Percentiles rank a stretch among this genome's conserved stretches.
These are phyloP conservation scores for Nanger granti DNA, from an alignment of 2,113 vertebrate genomes.

Conservation along the genomic window DNA sequence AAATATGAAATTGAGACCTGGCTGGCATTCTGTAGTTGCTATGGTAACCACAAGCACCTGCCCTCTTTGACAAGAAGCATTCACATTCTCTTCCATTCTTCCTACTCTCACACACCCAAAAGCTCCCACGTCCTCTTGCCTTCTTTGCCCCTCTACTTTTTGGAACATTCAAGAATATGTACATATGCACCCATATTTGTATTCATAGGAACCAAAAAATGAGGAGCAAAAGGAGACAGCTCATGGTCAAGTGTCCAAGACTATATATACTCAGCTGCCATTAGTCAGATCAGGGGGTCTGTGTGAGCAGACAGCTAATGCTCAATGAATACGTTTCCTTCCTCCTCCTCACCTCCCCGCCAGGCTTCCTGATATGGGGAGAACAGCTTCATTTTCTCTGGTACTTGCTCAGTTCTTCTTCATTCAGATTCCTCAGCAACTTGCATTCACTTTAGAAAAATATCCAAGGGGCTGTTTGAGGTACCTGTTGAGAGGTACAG, in stretches of 20 bases:
- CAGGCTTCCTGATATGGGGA: fast-evolving
- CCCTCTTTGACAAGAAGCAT: background rate
- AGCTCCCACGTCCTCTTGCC: background rate
- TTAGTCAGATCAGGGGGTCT: background rate
- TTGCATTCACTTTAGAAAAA: background rate
- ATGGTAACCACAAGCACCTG: background rate
- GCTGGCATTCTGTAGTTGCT: background rate
- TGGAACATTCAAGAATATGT: background rate
- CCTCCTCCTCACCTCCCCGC: background rate
- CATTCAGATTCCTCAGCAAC: background rate
- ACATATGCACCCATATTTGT: background rate
- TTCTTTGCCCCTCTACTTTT: background rate
- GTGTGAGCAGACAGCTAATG: background rate
- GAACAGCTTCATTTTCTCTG: background rate
- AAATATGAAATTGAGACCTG: background rate
- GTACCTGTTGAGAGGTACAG: background rate
- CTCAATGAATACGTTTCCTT: background rate
- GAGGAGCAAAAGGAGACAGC: background rate
- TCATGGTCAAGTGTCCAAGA: background rate
- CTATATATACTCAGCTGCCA: background rate
- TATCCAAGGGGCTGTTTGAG: background rate
- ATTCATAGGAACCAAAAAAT: background rate
- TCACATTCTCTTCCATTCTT: background rate
- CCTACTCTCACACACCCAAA: background rate
- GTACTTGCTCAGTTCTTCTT: background rate